Conservation (phyloP, 2,113 vertebrate species). For the Gavialis gangeticus region DNA sequence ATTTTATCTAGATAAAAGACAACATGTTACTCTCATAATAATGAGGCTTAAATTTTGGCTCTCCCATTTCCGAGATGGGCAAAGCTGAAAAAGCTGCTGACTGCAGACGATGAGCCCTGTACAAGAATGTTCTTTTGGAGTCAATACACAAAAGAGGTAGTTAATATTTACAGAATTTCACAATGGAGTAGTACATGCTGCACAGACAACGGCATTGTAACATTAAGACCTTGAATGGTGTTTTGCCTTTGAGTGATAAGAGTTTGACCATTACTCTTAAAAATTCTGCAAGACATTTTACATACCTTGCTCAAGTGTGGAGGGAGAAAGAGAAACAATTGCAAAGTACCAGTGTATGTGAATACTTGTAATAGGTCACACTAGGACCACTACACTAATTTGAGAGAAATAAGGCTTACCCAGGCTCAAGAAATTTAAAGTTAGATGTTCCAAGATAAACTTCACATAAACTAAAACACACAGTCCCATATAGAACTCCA, state of each 20-base stretch:
- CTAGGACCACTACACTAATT: too few relatives aligned
- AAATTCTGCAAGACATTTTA: not conserved
- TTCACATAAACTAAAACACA: not conserved
- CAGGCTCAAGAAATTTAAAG: not conserved
- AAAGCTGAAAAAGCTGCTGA: not conserved
- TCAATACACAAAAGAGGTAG: not conserved
- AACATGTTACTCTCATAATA: not conserved
- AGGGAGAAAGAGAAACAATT: not conserved
- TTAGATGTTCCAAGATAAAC: slow-evolving; percentile 36
- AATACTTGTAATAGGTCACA: not conserved
- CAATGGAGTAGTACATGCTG: not conserved
- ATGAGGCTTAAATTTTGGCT: not conserved
- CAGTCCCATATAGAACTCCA: not conserved
- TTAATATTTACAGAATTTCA: slow-evolving; percentile 62
- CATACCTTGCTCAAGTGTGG: not conserved
- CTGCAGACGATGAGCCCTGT: not conserved
- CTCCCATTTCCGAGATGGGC: not conserved
- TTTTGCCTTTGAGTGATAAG: not conserved
- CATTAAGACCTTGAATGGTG: slow-evolving; percentile 5
- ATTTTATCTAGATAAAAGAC: not conserved
- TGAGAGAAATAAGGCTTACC: too few relatives aligned
- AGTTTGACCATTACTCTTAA: not conserved
- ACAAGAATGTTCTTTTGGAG: slow-evolving; percentile 38
- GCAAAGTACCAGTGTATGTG: not conserved
- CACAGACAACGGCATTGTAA: slow-evolving; percentile 33